Conservation (phyloP, 2,888 invertebrate genomes). For the Carterocephalus palaemon region DNA sequence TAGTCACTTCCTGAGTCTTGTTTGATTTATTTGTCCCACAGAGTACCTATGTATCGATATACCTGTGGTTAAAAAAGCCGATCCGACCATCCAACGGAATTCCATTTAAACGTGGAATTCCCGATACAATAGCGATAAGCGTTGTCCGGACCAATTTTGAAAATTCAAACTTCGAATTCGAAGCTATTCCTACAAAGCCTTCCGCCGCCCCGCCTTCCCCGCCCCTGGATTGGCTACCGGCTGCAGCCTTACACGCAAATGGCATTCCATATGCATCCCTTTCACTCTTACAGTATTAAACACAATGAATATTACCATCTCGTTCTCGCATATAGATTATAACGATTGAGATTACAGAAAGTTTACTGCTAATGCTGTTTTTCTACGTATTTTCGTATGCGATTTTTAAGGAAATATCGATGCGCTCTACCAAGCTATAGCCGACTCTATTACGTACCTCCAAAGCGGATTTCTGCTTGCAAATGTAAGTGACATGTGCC, state of each 20-base stretch:
- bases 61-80: conserved; percentile 2
- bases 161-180: conserved; percentile 48
- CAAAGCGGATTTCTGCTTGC: conserved; percentile 31
- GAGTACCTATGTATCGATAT: neutral
- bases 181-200: conserved; percentile 32
- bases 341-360: conserved; percentile 61
- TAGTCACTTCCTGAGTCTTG: too few relatives aligned
- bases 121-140: conserved; percentile 16
- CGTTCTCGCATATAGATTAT: conserved; percentile 54
- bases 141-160: conserved; percentile 42
- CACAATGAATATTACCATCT: conserved; percentile 38
- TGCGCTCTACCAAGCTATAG: conserved; percentile 27
- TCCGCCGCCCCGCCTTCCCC: conserved; percentile 52
- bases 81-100: conserved; percentile 16
- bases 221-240: conserved; percentile 67
- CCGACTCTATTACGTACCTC: neutral
- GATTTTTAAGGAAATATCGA: conserved; percentile 54
- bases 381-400: conserved; percentile 60
- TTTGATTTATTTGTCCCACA: too few relatives aligned
- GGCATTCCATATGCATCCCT: conserved; percentile 48
- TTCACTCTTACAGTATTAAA: conserved; percentile 37
- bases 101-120: conserved; percentile 10
- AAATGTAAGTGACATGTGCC: conserved; percentile 28
- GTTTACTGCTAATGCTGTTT: conserved; percentile 65
- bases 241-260: conserved; percentile 45